Evolutionary conservation across 2,888 invertebrate genomes (phyloP), one percentile per base, ranked within the genome.

Genomic region (Drosophila picticornis): DNA sequence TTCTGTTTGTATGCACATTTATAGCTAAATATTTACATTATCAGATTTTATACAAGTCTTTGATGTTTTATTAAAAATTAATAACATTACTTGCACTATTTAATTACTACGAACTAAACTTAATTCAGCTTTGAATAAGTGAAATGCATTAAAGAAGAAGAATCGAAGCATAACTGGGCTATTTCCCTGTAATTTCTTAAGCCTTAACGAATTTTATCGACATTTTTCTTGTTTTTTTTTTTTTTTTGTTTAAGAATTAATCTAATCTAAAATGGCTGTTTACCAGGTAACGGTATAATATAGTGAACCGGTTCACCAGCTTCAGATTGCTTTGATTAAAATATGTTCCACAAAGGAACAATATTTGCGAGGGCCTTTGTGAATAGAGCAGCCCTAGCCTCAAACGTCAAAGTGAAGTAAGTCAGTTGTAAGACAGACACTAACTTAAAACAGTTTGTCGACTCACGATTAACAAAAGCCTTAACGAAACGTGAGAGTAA

Each of bases 301-400:
- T 31, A 34, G 34, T 34, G 34, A 34, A 34, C 5, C 34, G 34
- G 34, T 34, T 34, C 13, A 34, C 34, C 34, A 34, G 34, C 13
- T 16, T 34, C 13, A 34, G 13, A 5, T 34, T 34, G 16, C 13
- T 34, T 34, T 7, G 2, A 16, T 5, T 34, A 0, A 34, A 16
- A 34, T 34, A 16, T 13, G 13, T 34, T 16, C 5, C 34, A 5
- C 4, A 32, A 4, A 32, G 32, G 32, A 32, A 0, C 10, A 32
- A 90, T 88, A 85, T 83, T 76, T 75, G 77, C 73, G 79, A 80
- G 72, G 81, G 87, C 90, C 90, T 90, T 90, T 90, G 86, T 75
- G 76, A 75, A 60, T 76, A 78, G 80, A 84, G 81, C 83, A 81
- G 90, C 85, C 75, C 75, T 69, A 86, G 88, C 88, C 80, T 62